These are phyloP conservation scores for Orchesella flavescens DNA, from an alignment of 2,888 invertebrate species.

Conservation along the genomic window DNA sequence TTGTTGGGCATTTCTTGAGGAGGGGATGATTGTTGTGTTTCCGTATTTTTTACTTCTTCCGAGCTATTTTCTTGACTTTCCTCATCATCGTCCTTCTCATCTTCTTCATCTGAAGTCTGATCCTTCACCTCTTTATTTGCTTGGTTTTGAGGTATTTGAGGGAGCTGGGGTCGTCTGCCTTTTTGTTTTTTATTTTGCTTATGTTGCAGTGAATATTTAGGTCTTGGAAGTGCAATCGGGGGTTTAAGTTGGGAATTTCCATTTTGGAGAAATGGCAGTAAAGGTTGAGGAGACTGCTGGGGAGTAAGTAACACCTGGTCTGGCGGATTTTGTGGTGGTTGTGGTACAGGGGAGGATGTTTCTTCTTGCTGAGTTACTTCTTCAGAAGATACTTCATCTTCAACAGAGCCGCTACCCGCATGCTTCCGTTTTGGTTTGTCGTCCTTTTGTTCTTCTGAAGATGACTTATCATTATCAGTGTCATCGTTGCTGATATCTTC, in stretches of 20 bases:
- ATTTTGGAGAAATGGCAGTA: slow-evolving; percentile 19
- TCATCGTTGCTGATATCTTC: slow-evolving; percentile 19
- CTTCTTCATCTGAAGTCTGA: slow-evolving; percentile 18
- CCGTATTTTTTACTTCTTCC: slow-evolving; percentile 38
- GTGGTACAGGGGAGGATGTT: not conserved
- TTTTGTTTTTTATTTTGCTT: slow-evolving; percentile 24
- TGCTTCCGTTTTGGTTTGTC: slow-evolving; percentile 7
- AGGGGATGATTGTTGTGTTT: not conserved
- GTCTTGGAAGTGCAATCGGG: slow-evolving; percentile 43
- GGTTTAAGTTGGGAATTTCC: not conserved
- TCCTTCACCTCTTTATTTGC: slow-evolving; percentile 12
- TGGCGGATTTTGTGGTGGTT: not conserved
- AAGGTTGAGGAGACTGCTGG: not conserved
- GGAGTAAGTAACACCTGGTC: not conserved
- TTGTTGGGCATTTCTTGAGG: not conserved
- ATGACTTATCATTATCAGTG: slow-evolving; percentile 21
- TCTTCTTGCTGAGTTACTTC: slow-evolving; percentile 5
- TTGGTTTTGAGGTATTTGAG: slow-evolving; percentile 1
- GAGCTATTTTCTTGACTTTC: slow-evolving; percentile 60
- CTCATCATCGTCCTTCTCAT: slow-evolving; percentile 40
- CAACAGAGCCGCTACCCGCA: slow-evolving; percentile 19
- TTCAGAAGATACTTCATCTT: slow-evolving; percentile 34
- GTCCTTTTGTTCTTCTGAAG: slow-evolving; percentile 27
- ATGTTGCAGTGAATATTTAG: slow-evolving; percentile 42
- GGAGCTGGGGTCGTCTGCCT: not conserved